Evolutionary conservation across 2,113 vertebrate species (phyloP), one percentile per base, ranked within the genome.

Genomic region (Australoheros scitulus): DNA sequence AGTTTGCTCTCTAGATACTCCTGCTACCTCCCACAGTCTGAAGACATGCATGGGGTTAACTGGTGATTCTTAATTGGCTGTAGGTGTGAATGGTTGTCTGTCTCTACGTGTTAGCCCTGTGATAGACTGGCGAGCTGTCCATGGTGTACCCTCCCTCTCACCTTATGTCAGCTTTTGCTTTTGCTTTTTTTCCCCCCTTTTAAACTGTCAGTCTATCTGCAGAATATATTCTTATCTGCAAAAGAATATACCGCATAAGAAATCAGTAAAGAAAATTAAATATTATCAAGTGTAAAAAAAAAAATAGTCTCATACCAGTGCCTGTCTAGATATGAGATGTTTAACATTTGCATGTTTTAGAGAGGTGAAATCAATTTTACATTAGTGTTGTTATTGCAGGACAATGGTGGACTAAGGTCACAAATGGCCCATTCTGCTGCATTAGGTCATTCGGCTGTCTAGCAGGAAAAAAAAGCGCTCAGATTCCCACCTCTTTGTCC

Each of bases 321-420:
- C 11, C 34, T 7, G 7, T 7, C 50, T 26, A 74, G 24, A 64
- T 55, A 6, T 65, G 24, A 75, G 20, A 79, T 10, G 14, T 43
- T 72, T 78, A 38, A 72, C 64, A 81, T 78, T 83, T 64, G 36
- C 26, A 58, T 61, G 24, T 43, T 55, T 77, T 14, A 75, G 20
- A 78, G 34, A 74, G 4, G 15, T 79, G 18, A 87, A 84, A 87
- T 87, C 50, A 65, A 55, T 80, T 78, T 85, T 34, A 50, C 56
- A 57, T 22, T 29, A 65, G 47, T 63, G 26, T 26, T 29, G 58
- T 85, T 82, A 87, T 77, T 82, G 61, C 6, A 65, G 81, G 57
- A 86, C 88, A 76, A 82, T n/a, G 13, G 58, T 77, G 20, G 60
- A 65, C 32, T 61, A 32, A 65, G 57, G 64, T 36, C 58, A 63